Evolutionary conservation across 2,888 invertebrate species (phyloP), one percentile per base, ranked within the genome.

Genomic region (Blastobasis adustella): DNA sequence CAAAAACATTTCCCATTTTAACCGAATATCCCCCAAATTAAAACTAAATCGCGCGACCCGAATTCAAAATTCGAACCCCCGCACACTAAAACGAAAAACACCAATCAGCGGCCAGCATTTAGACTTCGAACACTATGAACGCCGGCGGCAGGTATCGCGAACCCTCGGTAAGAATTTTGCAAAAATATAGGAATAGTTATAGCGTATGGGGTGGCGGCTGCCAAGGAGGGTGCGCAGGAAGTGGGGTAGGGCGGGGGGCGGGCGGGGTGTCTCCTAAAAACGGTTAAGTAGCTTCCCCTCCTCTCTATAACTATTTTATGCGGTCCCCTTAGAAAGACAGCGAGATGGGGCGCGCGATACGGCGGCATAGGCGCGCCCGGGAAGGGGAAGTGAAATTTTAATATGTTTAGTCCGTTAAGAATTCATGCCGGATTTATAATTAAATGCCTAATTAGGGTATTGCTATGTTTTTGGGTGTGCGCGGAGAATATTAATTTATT

Each of bases 231-330:
- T 74, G 69, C 55, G 75, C 75, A 80, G 86, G 86, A 85, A 85
- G 80, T 77, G 83, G 82, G 80, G 82, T 74, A 69, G 79, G 73
- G 79, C 67, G 71, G 79, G 82, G 82, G 72, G 81, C 71, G 77
- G 78, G 79, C 61, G 84, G 87, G 87, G 86, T 79, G 84, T 82
- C 86, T 84, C 86, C 87, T 87, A 87, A 88, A 88, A 88, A 88
- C 87, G 85, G 86, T 84, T 86, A 87, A 88, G 87, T 87, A 87
- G 87, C 86, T 81, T 78, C 82, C 83, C 82, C 83, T 76, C 71
- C 79, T 76, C 82, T 81, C 81, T 82, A 85, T 87, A 87, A 88
- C 87, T 88, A 88, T 87, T 88, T 88, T 88, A 88, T 87, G 85
- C 73, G 82, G 87, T 85, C 86, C 87, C 87, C 86, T 86, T 83